Conservation (phyloP, 2,797 vertebrate genomes). For the Hybognathus amarus region DNA sequence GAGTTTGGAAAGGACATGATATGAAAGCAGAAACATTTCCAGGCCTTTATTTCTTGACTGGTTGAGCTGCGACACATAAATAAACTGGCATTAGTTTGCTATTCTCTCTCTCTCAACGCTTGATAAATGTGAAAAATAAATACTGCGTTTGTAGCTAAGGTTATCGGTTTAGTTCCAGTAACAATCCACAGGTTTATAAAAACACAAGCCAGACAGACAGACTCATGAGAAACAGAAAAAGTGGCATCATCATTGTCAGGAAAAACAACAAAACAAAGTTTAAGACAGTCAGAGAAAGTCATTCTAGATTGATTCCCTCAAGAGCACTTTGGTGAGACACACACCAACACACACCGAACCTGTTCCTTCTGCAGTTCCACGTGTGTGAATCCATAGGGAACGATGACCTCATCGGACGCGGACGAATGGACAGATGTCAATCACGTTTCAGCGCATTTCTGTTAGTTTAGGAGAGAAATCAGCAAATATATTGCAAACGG, state of each 20-base stretch:
- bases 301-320: constrained; percentile 67
- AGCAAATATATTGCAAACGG: not conserved
- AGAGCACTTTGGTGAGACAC: constrained; percentile 83
- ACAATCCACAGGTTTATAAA: constrained; percentile 78
- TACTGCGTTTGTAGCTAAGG: constrained; percentile 69
- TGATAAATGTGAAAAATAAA: constrained; percentile 74
- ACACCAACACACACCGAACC: constrained; percentile 50
- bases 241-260: constrained; percentile 59
- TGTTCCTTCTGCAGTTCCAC: constrained; percentile 75
- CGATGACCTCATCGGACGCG: no score
- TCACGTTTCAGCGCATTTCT: not conserved
- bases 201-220: constrained; percentile 65
- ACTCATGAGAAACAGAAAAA: constrained; percentile 71
- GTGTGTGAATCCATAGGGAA: no score
- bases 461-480: not conserved
- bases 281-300: constrained; percentile 41
- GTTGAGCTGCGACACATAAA: constrained; percentile 78
- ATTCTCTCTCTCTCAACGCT: constrained; percentile 70
- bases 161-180: constrained; percentile 77
- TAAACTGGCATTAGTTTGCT: constrained; percentile 70
- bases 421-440: no score
- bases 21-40: constrained; percentile 49
- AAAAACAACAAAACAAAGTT: constrained; percentile 43
- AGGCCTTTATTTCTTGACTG: constrained; percentile 82
- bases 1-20: not conserved